Evolutionary conservation across 2,888 invertebrate genomes (phyloP).

Genomic region (Helobdella robusta): DNA sequence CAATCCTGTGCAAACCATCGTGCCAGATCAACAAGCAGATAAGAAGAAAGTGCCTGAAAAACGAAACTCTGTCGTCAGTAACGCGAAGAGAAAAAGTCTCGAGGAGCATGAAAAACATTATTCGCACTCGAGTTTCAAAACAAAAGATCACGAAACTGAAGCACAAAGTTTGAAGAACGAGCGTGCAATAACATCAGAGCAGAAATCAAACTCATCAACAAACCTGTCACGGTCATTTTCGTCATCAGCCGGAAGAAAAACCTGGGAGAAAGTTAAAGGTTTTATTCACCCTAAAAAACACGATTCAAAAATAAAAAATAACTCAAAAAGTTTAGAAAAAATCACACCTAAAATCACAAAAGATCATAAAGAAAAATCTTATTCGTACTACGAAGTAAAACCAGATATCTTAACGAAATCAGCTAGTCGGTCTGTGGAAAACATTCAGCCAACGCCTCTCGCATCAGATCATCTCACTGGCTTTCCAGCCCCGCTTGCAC

Average conservation of each 20-base stretch:
- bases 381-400: no score
- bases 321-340: no score
- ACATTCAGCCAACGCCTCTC: no score
- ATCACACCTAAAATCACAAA: no score
- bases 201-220: no score
- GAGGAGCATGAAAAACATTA: background rate
- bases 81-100: no score
- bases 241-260: background rate
- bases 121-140: background rate
- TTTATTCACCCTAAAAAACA: conserved; percentile 17
- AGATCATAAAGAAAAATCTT: no score
- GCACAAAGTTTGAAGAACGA: background rate
- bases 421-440: no score
- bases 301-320: conserved; percentile 14
- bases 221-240: no score
- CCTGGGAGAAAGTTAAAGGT: conserved; percentile 21
- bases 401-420: no score
- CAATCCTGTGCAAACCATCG: background rate
- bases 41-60: background rate
- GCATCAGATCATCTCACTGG: no score
- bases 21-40: background rate
- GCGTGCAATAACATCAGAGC: background rate
- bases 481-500: background rate
- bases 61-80: no score
- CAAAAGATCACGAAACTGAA: background rate